Percentiles rank a stretch among this genome's conserved stretches.
phyloP scores from a whole-genome alignment of 2,797 vertebrate genomes.

The Pangasius sanitwongsei region DNA sequence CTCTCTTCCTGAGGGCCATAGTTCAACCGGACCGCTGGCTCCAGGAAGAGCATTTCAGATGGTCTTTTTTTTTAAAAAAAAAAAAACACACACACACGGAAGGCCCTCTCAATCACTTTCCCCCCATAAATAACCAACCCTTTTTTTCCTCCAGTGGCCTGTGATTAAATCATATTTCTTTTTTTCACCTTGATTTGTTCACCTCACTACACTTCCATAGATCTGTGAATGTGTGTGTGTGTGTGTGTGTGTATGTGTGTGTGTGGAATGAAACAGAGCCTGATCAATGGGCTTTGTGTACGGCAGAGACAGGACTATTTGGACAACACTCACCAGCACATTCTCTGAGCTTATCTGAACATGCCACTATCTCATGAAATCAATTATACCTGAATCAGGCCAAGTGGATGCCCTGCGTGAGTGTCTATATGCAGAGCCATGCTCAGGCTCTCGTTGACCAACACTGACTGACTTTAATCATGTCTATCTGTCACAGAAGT shows the following conservation, averaged over 20 bases:
- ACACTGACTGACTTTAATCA: constrained; percentile 41
- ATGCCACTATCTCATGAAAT: constrained; percentile 22
- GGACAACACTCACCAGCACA: constrained; percentile 40
- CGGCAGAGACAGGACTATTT: constrained; percentile 29
- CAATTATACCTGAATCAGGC: constrained; percentile 46
- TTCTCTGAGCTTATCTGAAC: constrained; percentile 53
- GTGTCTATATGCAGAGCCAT: constrained; percentile 45
- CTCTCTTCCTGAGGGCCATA: constrained; percentile 70
- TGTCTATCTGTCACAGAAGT: constrained; percentile 29
- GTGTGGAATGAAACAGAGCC: constrained; percentile 32
- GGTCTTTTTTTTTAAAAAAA: constrained; percentile 53
- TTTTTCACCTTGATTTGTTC: constrained; percentile 37
- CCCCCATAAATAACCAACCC: neutral
- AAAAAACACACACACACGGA: constrained; percentile 46
- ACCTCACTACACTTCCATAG: neutral
- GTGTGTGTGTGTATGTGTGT: constrained; percentile 22
- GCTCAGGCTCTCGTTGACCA: constrained; percentile 32
- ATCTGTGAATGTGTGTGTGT: constrained; percentile 8
- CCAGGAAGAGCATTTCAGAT: constrained; percentile 79
- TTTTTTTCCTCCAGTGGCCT: neutral
- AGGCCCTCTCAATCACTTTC: constrained; percentile 47
- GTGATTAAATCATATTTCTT: neutral
- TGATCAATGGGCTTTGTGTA: constrained; percentile 56
- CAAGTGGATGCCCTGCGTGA: constrained; percentile 23
- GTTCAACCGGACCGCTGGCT: constrained; percentile 67